A percentile compares a stretch with the other conserved stretches of the same genome.
Conservation (phyloP, 37 sponge, comb jelly and placozoan species). For the Spongilla lacustris region DNA sequence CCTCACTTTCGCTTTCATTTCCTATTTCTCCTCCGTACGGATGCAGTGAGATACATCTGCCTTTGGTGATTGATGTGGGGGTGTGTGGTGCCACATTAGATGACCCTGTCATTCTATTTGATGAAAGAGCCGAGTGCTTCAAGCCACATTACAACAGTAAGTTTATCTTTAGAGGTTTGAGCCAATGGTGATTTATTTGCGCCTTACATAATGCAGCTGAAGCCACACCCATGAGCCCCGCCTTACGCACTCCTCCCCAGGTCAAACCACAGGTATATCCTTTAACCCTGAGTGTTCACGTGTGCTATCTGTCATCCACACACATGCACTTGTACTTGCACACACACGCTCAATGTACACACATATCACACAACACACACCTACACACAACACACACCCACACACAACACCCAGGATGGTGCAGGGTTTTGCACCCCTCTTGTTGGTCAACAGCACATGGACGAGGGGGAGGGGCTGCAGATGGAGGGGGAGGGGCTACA, state of each 20-base stretch:
- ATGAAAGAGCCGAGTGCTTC: constrained; percentile 18
- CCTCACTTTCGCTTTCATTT: too few species aligned
- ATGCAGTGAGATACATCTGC: background rate
- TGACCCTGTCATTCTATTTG: constrained; percentile 30
- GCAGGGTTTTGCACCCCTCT: background rate
- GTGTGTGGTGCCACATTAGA: background rate
- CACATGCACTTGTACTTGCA: too few species aligned
- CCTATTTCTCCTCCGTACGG: background rate
- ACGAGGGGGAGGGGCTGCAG: background rate
- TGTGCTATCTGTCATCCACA: too few species aligned
- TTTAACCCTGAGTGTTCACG: background rate
- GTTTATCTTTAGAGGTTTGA: too few species aligned
- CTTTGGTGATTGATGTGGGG: background rate
- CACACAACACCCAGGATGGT: background rate
- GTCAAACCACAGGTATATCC: background rate
- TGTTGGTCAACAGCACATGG: background rate
- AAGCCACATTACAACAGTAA: background rate
- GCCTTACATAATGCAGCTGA: background rate
- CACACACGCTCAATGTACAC: too few species aligned
- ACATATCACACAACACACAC: too few species aligned
- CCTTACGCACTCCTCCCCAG: background rate
- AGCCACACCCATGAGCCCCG: background rate
- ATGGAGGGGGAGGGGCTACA: too few species aligned
- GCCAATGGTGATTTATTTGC: background rate
- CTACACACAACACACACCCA: background rate